Evolutionary conservation across 30 jellyfish, hydroid and myxozoan genomes (phyloP), one percentile per base, ranked within the genome.

Genomic region (Turritopsis dohrnii): DNA sequence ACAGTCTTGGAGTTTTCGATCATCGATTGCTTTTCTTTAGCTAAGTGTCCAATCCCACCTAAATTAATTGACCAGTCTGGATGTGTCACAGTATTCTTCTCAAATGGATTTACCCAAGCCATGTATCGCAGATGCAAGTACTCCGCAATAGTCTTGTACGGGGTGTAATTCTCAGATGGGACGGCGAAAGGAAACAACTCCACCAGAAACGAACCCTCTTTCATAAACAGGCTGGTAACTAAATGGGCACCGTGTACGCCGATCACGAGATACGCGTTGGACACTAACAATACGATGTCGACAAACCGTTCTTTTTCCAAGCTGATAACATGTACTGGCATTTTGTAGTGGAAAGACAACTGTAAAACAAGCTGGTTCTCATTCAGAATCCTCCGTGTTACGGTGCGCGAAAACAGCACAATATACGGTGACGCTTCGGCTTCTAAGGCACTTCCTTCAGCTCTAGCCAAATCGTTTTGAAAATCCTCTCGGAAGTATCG

Each of bases 221-320:
- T 72, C 82, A 94, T 75, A 85, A 94, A 94, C 73, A 94, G 29
- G 13, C 94, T 66, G 74, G 84, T 72, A 30, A 80, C 72, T 20
- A 94, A 84, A 53, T 88, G 96, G 19, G 97, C 97, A 22, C 99
- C 99, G 79, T 94, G 99, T 91, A 94, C 87, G 28, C 99, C 97
- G 1, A 94, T 86, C 7, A 94, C 28, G n/a, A 81, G 91, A 16
- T 29, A 65, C 79, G 99, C 96, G 8, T 83, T 66, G 17, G 79
- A 23, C 0, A 94, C 75, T 20, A 52, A 28, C 25, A 90, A 82
- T 17, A 89, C 74, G 28, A 88, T 83, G 29, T 89, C 88, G 27
- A n/a, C 76, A 20, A 86, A 28, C 20, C 83, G 23, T 1, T 65
- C 85, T 1, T 65, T 53, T 66, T 87, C 95, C 17, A 94, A 71